A percentile compares a stretch with the other conserved stretches of the same genome.
Evolutionary conservation across 2,888 invertebrate genomes (phyloP).

Genomic region (Nephrocerus scutellatus): DNA sequence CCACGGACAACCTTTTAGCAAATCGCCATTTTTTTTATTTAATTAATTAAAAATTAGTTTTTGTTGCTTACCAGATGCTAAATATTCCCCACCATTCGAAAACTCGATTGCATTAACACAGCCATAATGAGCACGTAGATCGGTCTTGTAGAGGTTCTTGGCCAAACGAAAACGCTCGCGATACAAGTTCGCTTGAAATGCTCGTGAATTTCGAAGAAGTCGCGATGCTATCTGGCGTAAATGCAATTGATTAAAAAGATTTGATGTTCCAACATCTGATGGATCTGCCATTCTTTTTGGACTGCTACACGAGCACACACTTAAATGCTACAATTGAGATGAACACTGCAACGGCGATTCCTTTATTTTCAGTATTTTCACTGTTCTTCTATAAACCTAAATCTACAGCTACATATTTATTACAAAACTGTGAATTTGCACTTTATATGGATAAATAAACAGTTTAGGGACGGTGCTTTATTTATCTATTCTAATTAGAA

Average conservation of each 20-base stretch:
- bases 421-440: too few relatives aligned
- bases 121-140: slow-evolving; percentile 84
- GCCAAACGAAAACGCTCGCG: slow-evolving; percentile 59
- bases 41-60: not conserved
- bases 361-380: not conserved
- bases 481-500: too few relatives aligned
- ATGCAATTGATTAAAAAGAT: slow-evolving; percentile 24
- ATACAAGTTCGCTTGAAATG: slow-evolving; percentile 35
- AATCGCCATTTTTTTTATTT: not conserved
- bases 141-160: slow-evolving; percentile 72
- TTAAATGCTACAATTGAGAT: too few relatives aligned
- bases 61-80: slow-evolving; percentile 70
- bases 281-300: slow-evolving; percentile 19
- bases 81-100: slow-evolving; percentile 76
- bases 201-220: slow-evolving; percentile 21
- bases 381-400: too few relatives aligned
- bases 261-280: slow-evolving; percentile 22
- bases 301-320: too few relatives aligned
- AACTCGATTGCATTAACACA: slow-evolving; percentile 97
- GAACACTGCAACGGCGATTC: too few relatives aligned
- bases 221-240: slow-evolving; percentile 23
- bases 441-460: too few relatives aligned
- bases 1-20: not conserved
- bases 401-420: too few relatives aligned
- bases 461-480: too few relatives aligned